Conservation (phyloP, 2,888 invertebrate genomes). For the Acrobasis repandana region DNA sequence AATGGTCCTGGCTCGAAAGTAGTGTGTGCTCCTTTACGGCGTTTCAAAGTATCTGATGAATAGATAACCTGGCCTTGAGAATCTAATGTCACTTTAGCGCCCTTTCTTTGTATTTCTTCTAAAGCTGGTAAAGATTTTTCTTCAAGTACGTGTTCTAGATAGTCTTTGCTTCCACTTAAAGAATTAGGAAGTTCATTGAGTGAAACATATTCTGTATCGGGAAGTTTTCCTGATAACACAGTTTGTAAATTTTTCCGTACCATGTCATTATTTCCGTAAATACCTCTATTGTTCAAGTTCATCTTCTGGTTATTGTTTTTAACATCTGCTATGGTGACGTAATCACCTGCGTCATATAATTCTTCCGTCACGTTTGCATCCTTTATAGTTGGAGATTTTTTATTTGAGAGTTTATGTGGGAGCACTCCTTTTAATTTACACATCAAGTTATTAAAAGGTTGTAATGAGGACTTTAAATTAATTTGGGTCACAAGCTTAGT, state of each 20-base stretch:
- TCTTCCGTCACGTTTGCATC: conserved; percentile 71
- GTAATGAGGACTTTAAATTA: conserved; percentile 62
- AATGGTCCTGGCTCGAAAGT: conserved; percentile 95
- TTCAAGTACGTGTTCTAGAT: conserved; percentile 61
- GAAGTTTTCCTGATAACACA: conserved; percentile 83
- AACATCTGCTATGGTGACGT: conserved; percentile 93
- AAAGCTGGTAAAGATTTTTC: conserved; percentile 57
- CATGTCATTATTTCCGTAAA: conserved; percentile 86
- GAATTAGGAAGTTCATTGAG: conserved; percentile 89
- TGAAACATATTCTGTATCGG: conserved; percentile 90
- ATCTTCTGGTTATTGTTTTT: conserved; percentile 89
- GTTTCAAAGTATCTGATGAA: conserved; percentile 92
- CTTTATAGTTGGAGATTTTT: conserved; percentile 77
- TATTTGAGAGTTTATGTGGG: conserved; percentile 75
- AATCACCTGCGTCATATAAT: conserved; percentile 88
- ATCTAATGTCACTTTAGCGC: conserved; percentile 91
- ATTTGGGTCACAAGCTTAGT: conserved; percentile 57
- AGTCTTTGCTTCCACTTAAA: conserved; percentile 70
- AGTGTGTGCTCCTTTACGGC: conserved; percentile 90
- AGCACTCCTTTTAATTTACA: conserved; percentile 87
- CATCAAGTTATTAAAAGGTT: conserved; percentile 88
- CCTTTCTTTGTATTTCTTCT: conserved; percentile 81
- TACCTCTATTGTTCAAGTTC: conserved; percentile 65
- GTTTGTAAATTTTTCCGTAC: conserved; percentile 85
- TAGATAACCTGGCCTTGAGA: conserved; percentile 94